Evolutionary conservation across 1,140 invertebrate genomes (phyloP), one percentile per base, ranked within the genome.

Genomic region (Solenopsis invicta): DNA sequence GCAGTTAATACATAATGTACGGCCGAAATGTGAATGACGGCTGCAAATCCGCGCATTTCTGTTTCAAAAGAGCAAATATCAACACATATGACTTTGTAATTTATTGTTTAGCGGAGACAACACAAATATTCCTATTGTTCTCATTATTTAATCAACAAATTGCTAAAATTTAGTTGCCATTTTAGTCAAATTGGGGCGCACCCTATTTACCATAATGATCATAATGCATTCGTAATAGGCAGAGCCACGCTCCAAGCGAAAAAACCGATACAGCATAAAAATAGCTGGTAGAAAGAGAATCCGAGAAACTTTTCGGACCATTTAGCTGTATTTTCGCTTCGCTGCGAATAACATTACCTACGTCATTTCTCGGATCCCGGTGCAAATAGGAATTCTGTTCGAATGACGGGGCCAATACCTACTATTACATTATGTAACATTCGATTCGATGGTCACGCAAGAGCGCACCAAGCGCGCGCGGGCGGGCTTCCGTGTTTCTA

Each of bases 341-440:
- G 37, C 0, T 16, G 61, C 50, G 78, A 21, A 16, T 37, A 74
- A 84, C 80, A 13, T 82, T 74, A 72, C 13, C 34, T 12, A 8
- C 67, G 41, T 50, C 54, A 75, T 75, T 50, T 50, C 80, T 37
- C 54, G 13, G 24, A 34, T 74, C 8, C n/a, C 45, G 59, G 41
- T 41, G 69, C 80, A 50, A 84, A 84, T 84, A 29, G 29, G 6
- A 84, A 84, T 74, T 75, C 41, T 62, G 29, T 34, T 18, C 6
- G 54, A 84, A 61, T 41, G 4, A 61, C 13, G 80, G 8, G 41
- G 8, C 29, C 41, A 18, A 62, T 74, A 84, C 69, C 16, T 74
- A 84, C 69, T n/a, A 54, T 84, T 74, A 50, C 69, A 84, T 84
- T 37, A 84, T 75, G 80, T 84, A 75, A 75, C 56, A 37, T 84